Evolutionary conservation across 2,888 invertebrate genomes (phyloP), one percentile per base, ranked within the genome.

Genomic region (Blastobasis lacticolella): DNA sequence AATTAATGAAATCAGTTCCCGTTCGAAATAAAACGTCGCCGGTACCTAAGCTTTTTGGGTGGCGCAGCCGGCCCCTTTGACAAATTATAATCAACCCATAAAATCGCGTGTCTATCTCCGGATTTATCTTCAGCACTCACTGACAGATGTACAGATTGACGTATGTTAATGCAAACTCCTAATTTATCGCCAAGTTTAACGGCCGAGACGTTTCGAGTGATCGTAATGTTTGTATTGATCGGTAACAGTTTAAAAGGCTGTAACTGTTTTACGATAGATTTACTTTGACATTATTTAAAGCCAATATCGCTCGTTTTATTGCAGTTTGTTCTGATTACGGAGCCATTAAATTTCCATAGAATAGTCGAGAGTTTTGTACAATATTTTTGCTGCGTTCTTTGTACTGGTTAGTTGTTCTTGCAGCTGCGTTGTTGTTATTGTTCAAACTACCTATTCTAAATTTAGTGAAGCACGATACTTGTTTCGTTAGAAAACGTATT

Each of bases 1-100:
- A 82, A 84, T 81, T 84, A 83, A 83, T 81, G 73, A 75, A 81
- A 82, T 74, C 66, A 70, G 70, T 78, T 75, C 72, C 45, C 5
- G 42, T 46, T 46, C 46, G 38, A 37, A 74, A 73, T 67, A 67
- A 66, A 71, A 75, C 64, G 62, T 67, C 63, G 64, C 60, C 63
- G 63, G 67, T 75, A 78, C 68, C 67, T 70, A 66, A 61, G 60
- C 62, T 52, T 60, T 64, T 69, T 68, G 71, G 70, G 70, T 67
- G 69, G 73, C 50, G 60, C 57, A 50, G 67, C 64, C 74, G 79
- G 79, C 63, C 57, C 64, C 74, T 82, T 82, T 82, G 80, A 78
- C 68, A 61, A 63, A 66, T 60, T 63, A 67, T 73, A 69, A 74
- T 68, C 64, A 57, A 57, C 68, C 64, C 65, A 67, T 74, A 75